These are phyloP conservation scores for Branchipolynoe longqiensis DNA, from an alignment of 2,888 invertebrate species.

Conservation along the genomic window DNA sequence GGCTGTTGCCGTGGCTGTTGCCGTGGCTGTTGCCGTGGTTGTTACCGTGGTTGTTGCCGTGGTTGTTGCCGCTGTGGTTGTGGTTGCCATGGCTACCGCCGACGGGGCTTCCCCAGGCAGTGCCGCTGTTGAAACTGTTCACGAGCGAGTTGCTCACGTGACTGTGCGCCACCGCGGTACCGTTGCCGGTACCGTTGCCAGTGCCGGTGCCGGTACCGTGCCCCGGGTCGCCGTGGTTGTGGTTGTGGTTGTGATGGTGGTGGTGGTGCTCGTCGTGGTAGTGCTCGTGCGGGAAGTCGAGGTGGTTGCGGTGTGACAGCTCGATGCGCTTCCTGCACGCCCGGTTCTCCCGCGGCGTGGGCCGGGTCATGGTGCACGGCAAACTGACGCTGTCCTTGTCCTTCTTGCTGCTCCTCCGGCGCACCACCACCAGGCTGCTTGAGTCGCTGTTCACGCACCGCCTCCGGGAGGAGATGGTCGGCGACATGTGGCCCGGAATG, in stretches of 20 bases:
- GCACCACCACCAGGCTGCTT: neutral
- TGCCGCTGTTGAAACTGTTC: neutral
- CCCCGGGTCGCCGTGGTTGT: conserved; percentile 13
- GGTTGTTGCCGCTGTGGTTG: neutral
- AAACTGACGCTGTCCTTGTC: conserved; percentile 42
- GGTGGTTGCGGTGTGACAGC: conserved; percentile 41
- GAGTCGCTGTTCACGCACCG: conserved; percentile 24
- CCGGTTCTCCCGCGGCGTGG: conserved; percentile 49
- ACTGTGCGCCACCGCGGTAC: neutral
- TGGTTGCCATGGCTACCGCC: conserved; percentile 7
- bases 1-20: neutral
- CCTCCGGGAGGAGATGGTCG: conserved; percentile 48
- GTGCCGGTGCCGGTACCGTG: neutral
- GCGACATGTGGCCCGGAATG: conserved; percentile 25
- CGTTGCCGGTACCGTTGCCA: neutral
- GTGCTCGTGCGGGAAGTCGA: conserved; percentile 43
- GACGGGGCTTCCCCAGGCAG: neutral
- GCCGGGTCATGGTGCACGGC: conserved; percentile 37
- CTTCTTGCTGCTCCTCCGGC: conserved; percentile 15
- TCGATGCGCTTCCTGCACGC: conserved; percentile 45
- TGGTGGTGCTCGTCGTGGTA: conserved; percentile 14
- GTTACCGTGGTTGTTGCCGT: neutral
- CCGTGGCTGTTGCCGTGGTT: too few species aligned
- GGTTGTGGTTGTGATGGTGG: conserved; percentile 42
- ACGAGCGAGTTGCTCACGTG: neutral